Evolutionary conservation across 1,140 invertebrate genomes (phyloP), one percentile per base, ranked within the genome.

Genomic region (Aphidius ervi): DNA sequence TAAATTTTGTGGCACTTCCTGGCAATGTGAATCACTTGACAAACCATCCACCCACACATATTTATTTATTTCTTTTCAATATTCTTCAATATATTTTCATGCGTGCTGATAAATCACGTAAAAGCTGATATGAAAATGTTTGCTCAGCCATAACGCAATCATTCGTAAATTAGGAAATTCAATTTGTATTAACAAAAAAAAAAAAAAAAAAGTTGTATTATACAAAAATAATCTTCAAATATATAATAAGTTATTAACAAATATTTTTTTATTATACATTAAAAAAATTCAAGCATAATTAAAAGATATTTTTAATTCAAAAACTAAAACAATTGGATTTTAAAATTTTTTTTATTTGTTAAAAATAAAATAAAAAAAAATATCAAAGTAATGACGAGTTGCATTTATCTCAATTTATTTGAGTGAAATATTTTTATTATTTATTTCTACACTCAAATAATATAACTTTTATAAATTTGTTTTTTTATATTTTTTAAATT

Each of bases 1-100:
- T 74, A 74, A 74, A 74, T 74, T 61, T 63, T 64, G 37, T 56
- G 60, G 62, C 63, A 72, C 71, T 74, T 73, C 72, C 72, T 31
- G 23, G 67, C 42, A 59, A 63, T 62, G 65, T 65, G 64, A 69
- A 66, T 70, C 70, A 70, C 71, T 74, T 69, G 70, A 75, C 74
- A 73, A 73, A 74, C 73, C 73, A 66, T 67, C 68, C 67, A 54
- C 40, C 37, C 52, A 54, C n/a, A 54, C 52, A 54, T 9, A 42
- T 6, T 39, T 48, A 31, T 31, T 49, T 56, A 56, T 57, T 42
- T 43, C 6, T 56, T 45, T 42, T 46, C 42, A 43, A 60, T 60
- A 47, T 60, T 10, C 39, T 54, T 40, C 52, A 5, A 37, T 45
- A 46, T n/a, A 42, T 7, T 9, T 16, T 31, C 31, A 48, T 16